Evolutionary conservation across 1,140 invertebrate species (phyloP), one percentile per base, ranked within the genome.

Genomic region (Physella acuta): DNA sequence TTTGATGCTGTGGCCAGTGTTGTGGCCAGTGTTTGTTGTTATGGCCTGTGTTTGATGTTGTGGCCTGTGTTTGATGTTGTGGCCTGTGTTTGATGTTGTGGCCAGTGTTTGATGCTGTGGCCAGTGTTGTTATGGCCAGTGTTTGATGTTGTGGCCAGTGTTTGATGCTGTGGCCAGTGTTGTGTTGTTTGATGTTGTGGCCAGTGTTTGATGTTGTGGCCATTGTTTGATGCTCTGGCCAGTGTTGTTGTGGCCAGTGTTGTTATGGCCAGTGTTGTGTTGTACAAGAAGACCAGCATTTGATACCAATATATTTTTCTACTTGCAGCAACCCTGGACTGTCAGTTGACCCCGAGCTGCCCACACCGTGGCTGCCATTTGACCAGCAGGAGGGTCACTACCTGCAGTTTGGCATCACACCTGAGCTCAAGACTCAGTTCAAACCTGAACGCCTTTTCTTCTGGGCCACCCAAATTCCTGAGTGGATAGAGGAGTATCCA

Each of bases 401-500:
- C 17, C 59, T 61, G n/a, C 17, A 61, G 26, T n/a, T 61, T 2
- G 59, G 36, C 1, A 26, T 61, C 1, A 44, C 26, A 39, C 24
- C 59, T 24, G 5, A 61, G 24, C 16, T 61, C 2, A 61, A 61
- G 17, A 8, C 11, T 1, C 34, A 61, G 4, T 26, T 61, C 2
- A 1, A 36, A 14, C 33, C 59, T 24, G 59, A 61, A 26, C 11
- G 59, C 4, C 14, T 61, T 28, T 1, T n/a, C 28, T 26, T 61
- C 17, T 61, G 59, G 59, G 36, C 59, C n/a, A 5, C 36, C 28
- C 36, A 61, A 28, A 61, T 61, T 44, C 59, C 59, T 3, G 24
- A 61, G 28, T 61, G 59, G 59, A 44, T 61, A 33, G 28, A 20
- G 1, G 37, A 61, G n/a, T 61, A 36, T 26, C 59, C 59, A 16